Conservation (phyloP, 2,797 vertebrate genomes). For the Odontamblyopus lacepedii region DNA sequence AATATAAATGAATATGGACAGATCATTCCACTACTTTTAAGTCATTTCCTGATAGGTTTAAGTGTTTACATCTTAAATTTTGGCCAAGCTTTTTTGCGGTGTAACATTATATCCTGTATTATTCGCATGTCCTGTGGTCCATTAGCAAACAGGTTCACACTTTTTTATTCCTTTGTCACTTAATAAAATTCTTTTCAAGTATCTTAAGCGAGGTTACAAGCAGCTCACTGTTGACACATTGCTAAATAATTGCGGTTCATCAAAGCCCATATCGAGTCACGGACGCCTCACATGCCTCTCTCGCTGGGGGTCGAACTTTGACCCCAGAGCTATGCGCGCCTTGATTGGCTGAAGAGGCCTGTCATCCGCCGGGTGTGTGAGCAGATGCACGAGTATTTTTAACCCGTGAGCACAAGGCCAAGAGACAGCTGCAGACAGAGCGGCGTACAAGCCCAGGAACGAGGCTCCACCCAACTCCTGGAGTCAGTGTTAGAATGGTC, state of each 20-base stretch:
- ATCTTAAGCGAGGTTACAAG: not conserved
- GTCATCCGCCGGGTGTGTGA: slow-evolving; percentile 64
- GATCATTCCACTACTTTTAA: too few species aligned
- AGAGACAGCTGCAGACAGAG: slow-evolving; percentile 50
- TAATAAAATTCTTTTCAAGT: not conserved
- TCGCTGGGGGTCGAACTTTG: slow-evolving; percentile 34
- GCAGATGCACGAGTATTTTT: slow-evolving; percentile 72
- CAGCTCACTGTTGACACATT: not conserved
- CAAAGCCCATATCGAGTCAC: slow-evolving; percentile 13
- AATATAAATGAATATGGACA: too few species aligned
- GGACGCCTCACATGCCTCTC: slow-evolving; percentile 23
- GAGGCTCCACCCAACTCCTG: not conserved
- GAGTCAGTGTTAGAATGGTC: not conserved
- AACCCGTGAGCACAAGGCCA: slow-evolving; percentile 38
- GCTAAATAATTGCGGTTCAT: slow-evolving; percentile 16
- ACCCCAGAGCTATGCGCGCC: slow-evolving; percentile 62
- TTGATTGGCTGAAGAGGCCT: slow-evolving; percentile 39
- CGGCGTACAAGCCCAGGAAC: not conserved
- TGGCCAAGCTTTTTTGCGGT: too few species aligned
- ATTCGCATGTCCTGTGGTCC: not conserved
- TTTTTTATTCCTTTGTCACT: not conserved
- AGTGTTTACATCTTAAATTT: too few species aligned
- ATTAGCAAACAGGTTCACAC: not conserved
- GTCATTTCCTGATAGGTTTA: too few species aligned
- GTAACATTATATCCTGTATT: not conserved